phyloP scores from a whole-genome alignment of 2,113 vertebrate genomes.

The Prionailurus bengalensis region DNA sequence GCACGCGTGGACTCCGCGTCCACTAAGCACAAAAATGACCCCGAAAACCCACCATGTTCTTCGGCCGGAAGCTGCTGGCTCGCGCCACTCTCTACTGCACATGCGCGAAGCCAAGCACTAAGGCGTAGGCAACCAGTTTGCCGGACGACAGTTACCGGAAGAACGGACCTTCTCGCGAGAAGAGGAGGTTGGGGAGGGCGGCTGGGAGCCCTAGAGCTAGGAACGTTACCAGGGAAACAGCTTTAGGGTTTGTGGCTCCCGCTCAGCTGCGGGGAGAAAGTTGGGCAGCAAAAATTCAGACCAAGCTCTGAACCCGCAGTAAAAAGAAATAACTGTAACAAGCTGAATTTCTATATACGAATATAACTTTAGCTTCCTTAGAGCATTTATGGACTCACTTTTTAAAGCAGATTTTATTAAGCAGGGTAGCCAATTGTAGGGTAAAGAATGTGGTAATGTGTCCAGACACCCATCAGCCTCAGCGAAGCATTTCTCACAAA shows the following conservation, averaged over 20 bases:
- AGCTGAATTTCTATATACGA: background rate
- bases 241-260: background rate
- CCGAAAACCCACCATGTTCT: slow-evolving; percentile 72
- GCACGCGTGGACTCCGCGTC: background rate
- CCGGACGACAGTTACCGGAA: background rate
- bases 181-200: accelerated
- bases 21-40: slow-evolving; percentile 22
- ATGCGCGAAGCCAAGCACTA: slow-evolving; percentile 40
- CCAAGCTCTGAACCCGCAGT: slow-evolving; percentile 45
- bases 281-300: background rate
- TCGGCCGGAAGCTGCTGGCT: slow-evolving; percentile 25
- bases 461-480: background rate
- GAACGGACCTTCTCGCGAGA: slow-evolving; percentile 75
- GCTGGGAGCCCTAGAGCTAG: background rate
- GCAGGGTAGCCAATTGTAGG: background rate
- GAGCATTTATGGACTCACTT: background rate
- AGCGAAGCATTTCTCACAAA: slow-evolving; percentile 51
- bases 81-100: slow-evolving; percentile 47
- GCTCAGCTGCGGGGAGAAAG: background rate
- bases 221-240: slow-evolving; percentile 67
- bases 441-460: background rate
- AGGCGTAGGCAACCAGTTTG: accelerated
- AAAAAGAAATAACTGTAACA: slow-evolving; percentile 59
- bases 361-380: slow-evolving; percentile 22
- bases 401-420: slow-evolving; percentile 46